Percentiles rank a stretch among this genome's conserved stretches.
Evolutionary conservation across 1,140 invertebrate genomes (phyloP).

Genomic region (Sarcophaga peregrina): DNA sequence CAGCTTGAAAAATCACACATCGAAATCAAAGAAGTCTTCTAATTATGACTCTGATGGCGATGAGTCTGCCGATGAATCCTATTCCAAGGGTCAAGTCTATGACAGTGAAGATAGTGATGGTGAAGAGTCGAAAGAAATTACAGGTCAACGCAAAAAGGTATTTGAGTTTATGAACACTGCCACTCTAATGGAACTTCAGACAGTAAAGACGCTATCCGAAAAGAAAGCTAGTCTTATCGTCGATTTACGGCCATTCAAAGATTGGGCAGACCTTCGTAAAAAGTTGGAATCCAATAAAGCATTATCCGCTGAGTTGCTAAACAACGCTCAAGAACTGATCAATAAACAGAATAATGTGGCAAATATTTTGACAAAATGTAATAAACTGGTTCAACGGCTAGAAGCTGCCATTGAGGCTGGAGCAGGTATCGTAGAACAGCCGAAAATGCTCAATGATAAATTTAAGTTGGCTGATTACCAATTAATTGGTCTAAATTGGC

Average conservation of each 20-base stretch:
- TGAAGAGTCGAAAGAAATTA: conserved; percentile 76
- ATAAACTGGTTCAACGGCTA: conserved; percentile 76
- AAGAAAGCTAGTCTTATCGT: conserved; percentile 80
- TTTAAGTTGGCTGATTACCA: conserved; percentile 88
- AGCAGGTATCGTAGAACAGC: conserved; percentile 76
- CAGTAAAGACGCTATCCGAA: conserved; percentile 77
- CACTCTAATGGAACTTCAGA: conserved; percentile 73
- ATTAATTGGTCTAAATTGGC: conserved; percentile 94
- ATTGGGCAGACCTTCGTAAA: conserved; percentile 78
- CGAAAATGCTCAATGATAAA: conserved; percentile 70
- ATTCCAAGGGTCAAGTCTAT: conserved; percentile 61
- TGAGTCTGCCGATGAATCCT: conserved; percentile 56
- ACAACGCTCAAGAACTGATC: conserved; percentile 78
- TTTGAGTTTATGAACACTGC: conserved; percentile 81
- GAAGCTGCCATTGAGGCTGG: conserved; percentile 80
- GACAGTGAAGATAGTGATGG: conserved; percentile 78
- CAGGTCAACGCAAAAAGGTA: conserved; percentile 77
- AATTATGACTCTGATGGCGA: conserved; percentile 57
- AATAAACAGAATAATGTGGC: conserved; percentile 77
- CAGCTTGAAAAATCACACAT: conserved; percentile 44
- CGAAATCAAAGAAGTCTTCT: conserved; percentile 44
- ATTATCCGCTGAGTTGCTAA: conserved; percentile 77
- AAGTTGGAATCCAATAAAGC: conserved; percentile 78
- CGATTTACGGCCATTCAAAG: conserved; percentile 75
- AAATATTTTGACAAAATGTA: conserved; percentile 80